These are phyloP conservation scores for Gymnoscelis rufifasciata DNA, from an alignment of 2,888 invertebrate genomes.

Conservation along the genomic window DNA sequence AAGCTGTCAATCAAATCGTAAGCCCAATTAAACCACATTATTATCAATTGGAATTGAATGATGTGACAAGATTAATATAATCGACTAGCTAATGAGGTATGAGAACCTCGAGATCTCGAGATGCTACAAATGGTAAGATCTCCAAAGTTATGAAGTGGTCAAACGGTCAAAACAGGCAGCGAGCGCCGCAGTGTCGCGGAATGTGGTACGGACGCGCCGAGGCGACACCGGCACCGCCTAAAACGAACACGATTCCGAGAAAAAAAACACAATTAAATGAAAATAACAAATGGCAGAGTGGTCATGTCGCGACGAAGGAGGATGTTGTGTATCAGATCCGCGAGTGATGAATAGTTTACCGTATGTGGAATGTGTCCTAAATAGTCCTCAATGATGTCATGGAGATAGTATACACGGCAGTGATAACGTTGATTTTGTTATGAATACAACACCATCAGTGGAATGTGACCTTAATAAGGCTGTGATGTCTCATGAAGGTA, in stretches of 20 bases:
- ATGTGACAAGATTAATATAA: too few relatives aligned
- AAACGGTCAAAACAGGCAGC: conserved; percentile 50
- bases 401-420: conserved; percentile 13
- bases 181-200: conserved; percentile 67
- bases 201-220: conserved; percentile 59
- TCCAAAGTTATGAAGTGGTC: conserved; percentile 51
- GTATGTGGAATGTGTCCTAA: conserved; percentile 20
- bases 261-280: conserved; percentile 43
- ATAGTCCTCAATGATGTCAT: conserved; percentile 12
- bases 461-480: conserved; percentile 17
- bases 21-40: background rate
- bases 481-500: conserved; percentile 3
- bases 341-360: conserved; percentile 23
- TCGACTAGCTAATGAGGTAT: background rate
- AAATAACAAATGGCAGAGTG: conserved; percentile 46
- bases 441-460: conserved; percentile 6
- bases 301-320: conserved; percentile 27
- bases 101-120: background rate
- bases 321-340: conserved; percentile 23
- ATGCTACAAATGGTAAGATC: conserved; percentile 35
- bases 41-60: too few relatives aligned
- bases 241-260: conserved; percentile 52
- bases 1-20: background rate
- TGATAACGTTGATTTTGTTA: conserved; percentile 10
- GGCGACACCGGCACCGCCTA: conserved; percentile 56